Conservation (phyloP, 1,140 invertebrate genomes). For the Papilio aristodemus region DNA sequence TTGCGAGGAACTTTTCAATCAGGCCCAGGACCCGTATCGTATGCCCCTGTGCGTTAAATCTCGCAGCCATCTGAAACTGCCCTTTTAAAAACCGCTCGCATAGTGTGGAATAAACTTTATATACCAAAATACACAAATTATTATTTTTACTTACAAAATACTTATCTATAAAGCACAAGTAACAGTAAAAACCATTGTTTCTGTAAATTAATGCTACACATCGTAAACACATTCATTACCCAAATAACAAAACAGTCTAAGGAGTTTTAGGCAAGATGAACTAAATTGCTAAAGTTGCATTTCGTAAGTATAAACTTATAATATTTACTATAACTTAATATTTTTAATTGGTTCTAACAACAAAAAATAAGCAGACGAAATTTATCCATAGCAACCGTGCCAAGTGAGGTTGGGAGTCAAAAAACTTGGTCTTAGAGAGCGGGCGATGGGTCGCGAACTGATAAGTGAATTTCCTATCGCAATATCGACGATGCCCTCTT, state of each 20-base stretch:
- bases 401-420: conserved; percentile 48
- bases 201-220: too few relatives aligned
- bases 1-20: conserved; percentile 64
- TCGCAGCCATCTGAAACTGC: conserved; percentile 46
- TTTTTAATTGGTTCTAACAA: too few relatives aligned
- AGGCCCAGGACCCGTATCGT: conserved; percentile 52
- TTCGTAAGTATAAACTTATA: too few relatives aligned
- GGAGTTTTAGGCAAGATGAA: too few relatives aligned
- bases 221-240: too few relatives aligned
- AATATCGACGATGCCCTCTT: conserved; percentile 42
- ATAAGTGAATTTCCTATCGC: conserved; percentile 60
- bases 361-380: too few relatives aligned
- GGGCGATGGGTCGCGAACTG: conserved; percentile 32
- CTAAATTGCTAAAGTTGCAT: too few relatives aligned
- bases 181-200: too few relatives aligned
- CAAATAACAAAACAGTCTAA: too few relatives aligned
- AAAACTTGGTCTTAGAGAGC: conserved; percentile 53
- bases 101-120: conserved; percentile 6
- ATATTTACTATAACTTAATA: too few relatives aligned
- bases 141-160: background rate
- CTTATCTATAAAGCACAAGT: too few relatives aligned
- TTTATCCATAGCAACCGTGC: conserved; percentile 39
- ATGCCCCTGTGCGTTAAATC: conserved; percentile 55
- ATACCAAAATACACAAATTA: background rate
- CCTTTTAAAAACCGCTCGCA: conserved; percentile 40